Conservation (phyloP, 2,888 invertebrate species). For the Mellilla xanthometata region DNA sequence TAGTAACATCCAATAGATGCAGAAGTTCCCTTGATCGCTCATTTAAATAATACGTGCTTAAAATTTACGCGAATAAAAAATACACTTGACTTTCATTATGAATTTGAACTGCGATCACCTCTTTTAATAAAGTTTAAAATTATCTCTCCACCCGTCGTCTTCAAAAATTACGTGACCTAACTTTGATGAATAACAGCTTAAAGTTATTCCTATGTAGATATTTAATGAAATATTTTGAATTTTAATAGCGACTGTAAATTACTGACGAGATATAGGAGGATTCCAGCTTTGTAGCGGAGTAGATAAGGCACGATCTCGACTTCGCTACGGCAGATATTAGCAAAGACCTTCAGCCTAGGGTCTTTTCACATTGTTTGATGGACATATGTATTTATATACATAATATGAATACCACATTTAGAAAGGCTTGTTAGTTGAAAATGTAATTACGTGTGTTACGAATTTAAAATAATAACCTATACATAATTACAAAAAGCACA, state of each 20-base stretch:
- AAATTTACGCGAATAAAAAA: too few species aligned
- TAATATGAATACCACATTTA: too few species aligned
- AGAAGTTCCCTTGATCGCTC: too few species aligned
- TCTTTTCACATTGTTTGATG: constrained; percentile 14
- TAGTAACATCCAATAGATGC: too few species aligned
- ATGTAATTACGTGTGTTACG: too few species aligned
- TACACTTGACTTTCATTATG: too few species aligned
- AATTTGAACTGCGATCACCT: too few species aligned
- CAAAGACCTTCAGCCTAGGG: constrained; percentile 40
- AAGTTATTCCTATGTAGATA: constrained; percentile 13
- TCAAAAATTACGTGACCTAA: constrained; percentile 5
- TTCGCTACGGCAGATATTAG: constrained; percentile 38
- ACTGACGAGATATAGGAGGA: constrained; percentile 39
- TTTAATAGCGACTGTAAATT: constrained; percentile 32
- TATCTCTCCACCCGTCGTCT: constrained; percentile 1
- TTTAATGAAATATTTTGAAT: constrained; percentile 26
- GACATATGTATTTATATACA: too few species aligned
- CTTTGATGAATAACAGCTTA: constrained; percentile 9
- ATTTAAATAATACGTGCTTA: too few species aligned
- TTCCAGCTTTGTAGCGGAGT: constrained; percentile 41
- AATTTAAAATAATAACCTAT: too few species aligned
- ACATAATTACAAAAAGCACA: too few species aligned
- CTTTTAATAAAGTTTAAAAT: background rate
- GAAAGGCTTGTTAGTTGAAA: too few species aligned
- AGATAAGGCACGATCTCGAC: constrained; percentile 51